Evolutionary conservation across 2,797 vertebrate species (phyloP), one percentile per base, ranked within the genome.

Genomic region (Leptatherina wallacei): DNA sequence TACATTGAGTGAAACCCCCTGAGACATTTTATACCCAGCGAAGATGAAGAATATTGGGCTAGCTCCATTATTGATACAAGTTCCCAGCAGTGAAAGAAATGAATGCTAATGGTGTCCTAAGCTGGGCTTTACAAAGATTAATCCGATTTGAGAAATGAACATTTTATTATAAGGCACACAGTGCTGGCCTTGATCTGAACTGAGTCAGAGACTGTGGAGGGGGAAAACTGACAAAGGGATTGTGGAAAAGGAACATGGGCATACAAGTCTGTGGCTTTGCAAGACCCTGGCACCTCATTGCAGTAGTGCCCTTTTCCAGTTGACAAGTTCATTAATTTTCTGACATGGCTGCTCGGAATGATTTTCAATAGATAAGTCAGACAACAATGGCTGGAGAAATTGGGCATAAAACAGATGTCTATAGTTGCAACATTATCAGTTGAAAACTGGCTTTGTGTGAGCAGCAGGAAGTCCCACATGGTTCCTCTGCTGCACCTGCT

Each of bases 51-150:
- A 83, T 84, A 75, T 87, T 89, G 74, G 69, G 84, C 80, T 79
- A 80, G 82, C 86, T 89, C 83, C 65, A 86, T 93, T 94, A 93
- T 93, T 94, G 93, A 94, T 90, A 89, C 83, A 91, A 87, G 88
- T 92, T 86, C 71, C 63, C 4, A 6, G 73, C 82, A 89, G 86
- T 88, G 82, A 89, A 89, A 88, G 80, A 91, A 91, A 92, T 89
- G 64, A 93, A 93, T 94, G 85, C 84, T 93, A 89, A 92, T 92
- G 75, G 86, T 87, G 81, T 88, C 90, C 85, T 91, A 89, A 92
- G 85, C 87, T 33, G 69, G 83, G 88, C 77, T 93, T 94, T 89
- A 83, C 81, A 75, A 71, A 91, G 88, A 92, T 92, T 93, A 93
- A 92, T 93, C 92, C 80, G 77, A 91, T 93, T 92, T 89, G 66